Percentiles rank a stretch among this genome's conserved stretches.
Conservation (phyloP, 1,140 invertebrate genomes). For the Stegodyphus dumicola region DNA sequence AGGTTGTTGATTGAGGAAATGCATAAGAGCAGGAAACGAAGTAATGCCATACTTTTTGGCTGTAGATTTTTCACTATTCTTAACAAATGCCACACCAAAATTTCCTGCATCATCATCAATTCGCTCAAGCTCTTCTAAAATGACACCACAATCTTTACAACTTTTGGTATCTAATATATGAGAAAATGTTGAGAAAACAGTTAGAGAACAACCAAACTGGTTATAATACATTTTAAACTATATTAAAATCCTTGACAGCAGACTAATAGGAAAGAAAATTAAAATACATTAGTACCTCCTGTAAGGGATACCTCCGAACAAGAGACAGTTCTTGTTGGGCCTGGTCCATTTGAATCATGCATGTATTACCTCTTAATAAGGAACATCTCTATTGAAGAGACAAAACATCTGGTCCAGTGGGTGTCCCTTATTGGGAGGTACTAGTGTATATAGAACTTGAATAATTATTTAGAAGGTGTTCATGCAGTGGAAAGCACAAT, state of each 20-base stretch:
- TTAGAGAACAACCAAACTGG: conserved; percentile 67
- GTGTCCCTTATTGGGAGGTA: no score
- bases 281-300: background rate
- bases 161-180: conserved; percentile 72
- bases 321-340: no score
- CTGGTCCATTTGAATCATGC: no score
- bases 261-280: conserved; percentile 15
- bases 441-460: no score
- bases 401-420: no score
- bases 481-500: no score
- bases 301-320: no score
- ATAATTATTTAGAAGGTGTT: no score
- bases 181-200: background rate
- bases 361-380: no score
- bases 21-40: conserved; percentile 92
- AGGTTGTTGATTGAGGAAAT: conserved; percentile 85
- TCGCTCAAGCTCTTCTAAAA: conserved; percentile 91
- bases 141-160: conserved; percentile 84
- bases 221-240: conserved; percentile 3
- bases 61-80: conserved; percentile 94
- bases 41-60: conserved; percentile 95
- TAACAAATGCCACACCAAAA: conserved; percentile 93
- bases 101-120: conserved; percentile 94
- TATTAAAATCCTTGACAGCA: background rate
- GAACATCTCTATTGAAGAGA: no score